phyloP scores from a whole-genome alignment of 2,888 invertebrate genomes.

The Dasypogon diadema region DNA sequence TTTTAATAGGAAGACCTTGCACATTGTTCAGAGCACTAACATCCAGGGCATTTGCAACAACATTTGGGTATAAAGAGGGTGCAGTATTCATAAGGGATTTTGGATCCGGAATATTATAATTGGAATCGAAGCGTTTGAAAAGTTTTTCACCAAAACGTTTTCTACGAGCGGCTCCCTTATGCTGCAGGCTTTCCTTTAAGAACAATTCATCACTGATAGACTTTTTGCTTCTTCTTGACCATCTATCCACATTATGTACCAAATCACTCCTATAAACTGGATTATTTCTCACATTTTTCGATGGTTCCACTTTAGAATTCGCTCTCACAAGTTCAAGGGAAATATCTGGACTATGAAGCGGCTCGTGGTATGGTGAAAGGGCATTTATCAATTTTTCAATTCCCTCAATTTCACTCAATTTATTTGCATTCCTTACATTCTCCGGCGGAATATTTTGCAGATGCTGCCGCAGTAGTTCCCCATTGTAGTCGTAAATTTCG shows the following conservation, averaged over 20 bases:
- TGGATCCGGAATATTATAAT: constrained; percentile 12
- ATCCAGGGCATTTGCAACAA: constrained; percentile 36
- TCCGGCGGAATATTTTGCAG: constrained; percentile 5
- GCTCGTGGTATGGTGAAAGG: constrained; percentile 30
- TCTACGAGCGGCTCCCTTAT: not conserved
- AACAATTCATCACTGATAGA: not conserved
- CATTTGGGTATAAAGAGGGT: constrained; percentile 45
- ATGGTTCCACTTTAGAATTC: not conserved
- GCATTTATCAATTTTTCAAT: constrained; percentile 53
- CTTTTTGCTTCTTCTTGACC: not conserved
- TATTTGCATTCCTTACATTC: constrained; percentile 34
- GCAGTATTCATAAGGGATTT: constrained; percentile 37
- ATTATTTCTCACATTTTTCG: not conserved
- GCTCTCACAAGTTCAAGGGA: not conserved
- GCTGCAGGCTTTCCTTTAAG: not conserved
- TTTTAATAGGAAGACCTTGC: not conserved
- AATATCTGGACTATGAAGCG: not conserved
- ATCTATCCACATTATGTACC: not conserved
- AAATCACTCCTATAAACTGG: not conserved
- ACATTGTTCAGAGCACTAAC: not conserved
- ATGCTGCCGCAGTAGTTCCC: constrained; percentile 25
- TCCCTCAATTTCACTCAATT: constrained; percentile 28
- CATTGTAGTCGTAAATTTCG: constrained; percentile 50
- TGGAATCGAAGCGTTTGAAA: not conserved
- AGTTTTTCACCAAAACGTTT: constrained; percentile 22